Evolutionary conservation across 2,113 vertebrate species (phyloP).

Genomic region (Salvelinus sp.): DNA sequence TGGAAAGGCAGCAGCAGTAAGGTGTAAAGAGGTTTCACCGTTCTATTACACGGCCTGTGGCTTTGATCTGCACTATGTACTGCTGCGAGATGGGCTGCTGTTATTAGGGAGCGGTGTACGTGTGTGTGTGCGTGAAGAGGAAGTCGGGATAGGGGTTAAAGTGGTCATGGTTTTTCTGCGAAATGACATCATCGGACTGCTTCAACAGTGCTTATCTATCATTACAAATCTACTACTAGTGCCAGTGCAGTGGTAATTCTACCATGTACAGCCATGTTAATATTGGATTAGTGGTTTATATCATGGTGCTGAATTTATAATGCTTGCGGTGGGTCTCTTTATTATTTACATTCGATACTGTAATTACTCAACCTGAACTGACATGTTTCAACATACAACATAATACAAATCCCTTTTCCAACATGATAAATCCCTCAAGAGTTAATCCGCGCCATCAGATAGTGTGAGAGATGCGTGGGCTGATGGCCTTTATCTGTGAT

Average conservation of each 20-base stretch:
- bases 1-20: constrained; percentile 53
- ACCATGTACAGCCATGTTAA: not conserved
- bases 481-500: too few relatives aligned
- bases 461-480: constrained; percentile 44
- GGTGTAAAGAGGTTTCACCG: constrained; percentile 68
- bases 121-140: too few relatives aligned
- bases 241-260: not conserved
- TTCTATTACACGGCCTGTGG: constrained; percentile 51
- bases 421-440: constrained; percentile 24
- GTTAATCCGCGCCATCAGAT: constrained; percentile 46
- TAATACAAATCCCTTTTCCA: constrained; percentile 6
- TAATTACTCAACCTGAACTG: too few relatives aligned
- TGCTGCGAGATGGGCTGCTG: not conserved
- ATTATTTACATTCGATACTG: too few relatives aligned
- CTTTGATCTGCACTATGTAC: constrained; percentile 23
- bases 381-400: too few relatives aligned
- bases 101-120: not conserved
- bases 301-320: not conserved
- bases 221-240: not conserved
- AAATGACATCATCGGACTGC: not conserved
- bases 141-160: not conserved
- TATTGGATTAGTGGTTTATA: not conserved
- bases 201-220: not conserved
- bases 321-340: too few relatives aligned
- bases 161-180: not conserved